Base-by-base conservation (phyloP, 1,140 invertebrate genomes). In the Scaptomyza hsui region DNA sequence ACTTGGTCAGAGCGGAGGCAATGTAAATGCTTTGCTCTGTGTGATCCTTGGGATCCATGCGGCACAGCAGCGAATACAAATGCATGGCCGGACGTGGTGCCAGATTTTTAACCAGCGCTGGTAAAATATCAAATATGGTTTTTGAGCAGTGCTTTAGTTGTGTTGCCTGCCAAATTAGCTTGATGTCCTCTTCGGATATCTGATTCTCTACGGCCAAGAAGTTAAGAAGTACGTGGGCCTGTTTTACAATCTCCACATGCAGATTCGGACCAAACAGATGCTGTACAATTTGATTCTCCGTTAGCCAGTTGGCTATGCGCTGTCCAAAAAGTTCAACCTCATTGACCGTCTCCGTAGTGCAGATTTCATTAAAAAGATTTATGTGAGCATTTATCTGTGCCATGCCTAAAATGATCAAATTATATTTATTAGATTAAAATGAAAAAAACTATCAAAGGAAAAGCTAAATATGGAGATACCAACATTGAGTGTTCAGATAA, bases 201-300 rank as follows among this genome's bases (percentile, higher is more conserved):
- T 97, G 94, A 35, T 96, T 95, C 91, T 98, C 97, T 91, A 97
- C 96, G 0, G 97, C 97, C 18, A 99, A 92, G 90, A 98, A 98
- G 86, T 97, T 98, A 9, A 98, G 92, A 47, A 98, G 95, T 71
- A 98, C 95, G 90, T 98, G 97, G 75, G 97, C 97, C 82, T 98
- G 97, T 91, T 99, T 99, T 26, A 99, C 92, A 91, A 97, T 95
- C 93, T 98, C 97, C 29, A 98, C 97, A 92, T 99, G 98, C 55
- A 98, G 93, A 93, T 99, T 99, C 44, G 97, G 98, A 35, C 97
- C 97, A 93, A 98, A 99, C 37, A 99, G 95, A 89, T 98, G 97
- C 80, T 97, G 96, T 75, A 99, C 96, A 51, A 99, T 97, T 89
- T 97, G 96, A 90, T 98, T 97, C 47, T 95, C 95, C 0, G 97